These are phyloP conservation scores for Lerista edwardsae DNA, from an alignment of 2,797 vertebrate species.

Conservation along the genomic window DNA sequence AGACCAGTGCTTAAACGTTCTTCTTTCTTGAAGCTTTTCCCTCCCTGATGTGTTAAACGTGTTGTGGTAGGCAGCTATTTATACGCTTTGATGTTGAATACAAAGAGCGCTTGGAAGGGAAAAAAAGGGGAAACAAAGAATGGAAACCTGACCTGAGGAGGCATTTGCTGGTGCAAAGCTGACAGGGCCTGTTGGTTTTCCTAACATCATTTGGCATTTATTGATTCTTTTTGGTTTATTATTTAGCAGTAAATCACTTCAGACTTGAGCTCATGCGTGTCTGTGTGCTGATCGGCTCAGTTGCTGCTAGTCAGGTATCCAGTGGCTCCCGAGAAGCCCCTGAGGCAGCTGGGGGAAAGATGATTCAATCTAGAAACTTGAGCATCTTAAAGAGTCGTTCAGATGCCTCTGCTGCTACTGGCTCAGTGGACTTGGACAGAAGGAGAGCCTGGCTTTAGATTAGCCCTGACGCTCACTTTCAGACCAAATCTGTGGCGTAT, in stretches of 20 bases:
- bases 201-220: background rate
- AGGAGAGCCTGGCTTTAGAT: background rate
- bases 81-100: background rate
- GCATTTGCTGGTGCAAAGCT: rapidly evolving
- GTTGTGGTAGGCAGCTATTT: background rate
- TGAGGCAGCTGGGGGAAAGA: background rate
- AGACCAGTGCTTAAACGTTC: background rate
- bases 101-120: background rate
- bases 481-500: no score
- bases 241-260: background rate
- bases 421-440: no score
- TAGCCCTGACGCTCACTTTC: background rate
- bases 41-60: background rate
- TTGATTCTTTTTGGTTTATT: background rate
- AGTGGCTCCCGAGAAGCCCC: background rate
- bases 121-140: background rate
- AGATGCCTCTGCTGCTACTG: background rate
- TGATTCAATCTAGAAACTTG: background rate
- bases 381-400: background rate
- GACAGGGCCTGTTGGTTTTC: background rate
- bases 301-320: background rate
- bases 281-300: background rate
- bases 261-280: rapidly evolving
- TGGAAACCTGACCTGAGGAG: background rate
- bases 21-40: background rate